Evolutionary conservation across 1,140 invertebrate genomes (phyloP).

Genomic region (Chrysoperla carnea): DNA sequence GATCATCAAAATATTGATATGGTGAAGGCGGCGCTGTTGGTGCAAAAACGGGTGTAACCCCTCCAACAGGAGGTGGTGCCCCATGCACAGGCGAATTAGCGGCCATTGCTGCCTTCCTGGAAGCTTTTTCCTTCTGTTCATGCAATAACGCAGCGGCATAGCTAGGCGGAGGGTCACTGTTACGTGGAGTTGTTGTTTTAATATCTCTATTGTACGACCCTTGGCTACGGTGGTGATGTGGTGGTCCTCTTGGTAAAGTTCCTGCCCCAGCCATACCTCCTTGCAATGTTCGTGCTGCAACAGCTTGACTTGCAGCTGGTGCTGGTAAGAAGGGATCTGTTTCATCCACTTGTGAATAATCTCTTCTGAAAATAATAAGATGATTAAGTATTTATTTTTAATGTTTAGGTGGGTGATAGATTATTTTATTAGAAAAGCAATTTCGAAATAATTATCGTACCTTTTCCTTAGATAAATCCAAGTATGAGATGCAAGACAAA

Average conservation of each 20-base stretch:
- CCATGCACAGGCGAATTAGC: constrained; percentile 14
- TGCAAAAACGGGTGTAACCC: no score
- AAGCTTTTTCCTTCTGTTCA: constrained; percentile 5
- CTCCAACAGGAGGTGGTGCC: constrained; percentile 3
- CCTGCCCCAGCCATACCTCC: constrained; percentile 29
- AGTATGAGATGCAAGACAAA: constrained; percentile 85
- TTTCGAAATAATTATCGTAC: constrained; percentile 26
- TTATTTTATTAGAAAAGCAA: no score
- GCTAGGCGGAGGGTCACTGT: constrained; percentile 22
- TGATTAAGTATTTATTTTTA: neutral
- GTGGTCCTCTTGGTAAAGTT: constrained; percentile 39
- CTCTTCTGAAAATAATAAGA: constrained; percentile 33
- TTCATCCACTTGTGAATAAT: constrained; percentile 54
- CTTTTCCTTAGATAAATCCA: constrained; percentile 92
- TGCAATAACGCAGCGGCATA: constrained; percentile 21
- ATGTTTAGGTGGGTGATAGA: neutral
- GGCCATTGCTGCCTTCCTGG: neutral
- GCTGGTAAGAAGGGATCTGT: constrained; percentile 52
- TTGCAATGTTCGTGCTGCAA: constrained; percentile 37
- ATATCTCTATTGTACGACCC: constrained; percentile 17
- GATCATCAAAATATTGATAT: neutral
- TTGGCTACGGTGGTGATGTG: constrained; percentile 31
- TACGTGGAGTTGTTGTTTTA: constrained; percentile 11
- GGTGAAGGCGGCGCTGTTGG: no score
- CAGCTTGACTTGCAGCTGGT: constrained; percentile 36